These are phyloP conservation scores for Drosophila rufa DNA, from an alignment of 1,140 invertebrate genomes.

Conservation along the genomic window DNA sequence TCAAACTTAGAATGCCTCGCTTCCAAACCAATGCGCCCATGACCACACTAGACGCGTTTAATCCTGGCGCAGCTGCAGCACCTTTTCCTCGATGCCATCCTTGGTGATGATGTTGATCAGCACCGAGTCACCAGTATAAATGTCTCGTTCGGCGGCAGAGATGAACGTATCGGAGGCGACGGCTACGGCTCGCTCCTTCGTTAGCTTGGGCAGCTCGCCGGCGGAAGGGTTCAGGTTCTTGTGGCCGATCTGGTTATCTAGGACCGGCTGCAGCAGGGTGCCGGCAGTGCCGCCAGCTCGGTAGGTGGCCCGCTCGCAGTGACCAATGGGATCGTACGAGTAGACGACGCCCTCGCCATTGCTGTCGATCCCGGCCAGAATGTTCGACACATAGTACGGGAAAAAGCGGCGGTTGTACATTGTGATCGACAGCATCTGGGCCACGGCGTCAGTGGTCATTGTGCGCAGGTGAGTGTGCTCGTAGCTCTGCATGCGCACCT, in stretches of 20 bases:
- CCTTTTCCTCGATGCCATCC: conserved; percentile 91
- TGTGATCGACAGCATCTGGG: conserved; percentile 98
- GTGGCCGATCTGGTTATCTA: conserved; percentile 96
- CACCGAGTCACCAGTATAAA: conserved; percentile 97
- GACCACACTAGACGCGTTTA: conserved; percentile 87
- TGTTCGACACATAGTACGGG: conserved; percentile 98
- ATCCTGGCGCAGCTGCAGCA: conserved; percentile 92
- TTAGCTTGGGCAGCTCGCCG: conserved; percentile 87
- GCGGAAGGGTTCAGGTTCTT: conserved; percentile 94
- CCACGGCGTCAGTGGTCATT: conserved; percentile 96
- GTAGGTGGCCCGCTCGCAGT: conserved; percentile 93
- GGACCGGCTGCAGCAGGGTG: conserved; percentile 92
- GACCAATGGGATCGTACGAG: conserved; percentile 98
- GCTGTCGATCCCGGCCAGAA: conserved; percentile 95
- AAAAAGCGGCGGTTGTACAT: conserved; percentile 99
- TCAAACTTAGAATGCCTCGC: conserved; percentile 15
- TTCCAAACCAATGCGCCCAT: conserved; percentile 28
- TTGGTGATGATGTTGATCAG: conserved; percentile 95
- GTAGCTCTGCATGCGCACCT: conserved; percentile 97
- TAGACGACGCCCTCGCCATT: conserved; percentile 97
- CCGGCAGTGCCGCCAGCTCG: conserved; percentile 94
- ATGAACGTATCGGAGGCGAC: conserved; percentile 98
- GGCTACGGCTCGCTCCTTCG: conserved; percentile 92
- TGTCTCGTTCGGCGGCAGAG: conserved; percentile 98
- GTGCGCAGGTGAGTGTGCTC: conserved; percentile 97